phyloP scores from a whole-genome alignment of 2,888 invertebrate species.

The Pimpla rufipes region DNA sequence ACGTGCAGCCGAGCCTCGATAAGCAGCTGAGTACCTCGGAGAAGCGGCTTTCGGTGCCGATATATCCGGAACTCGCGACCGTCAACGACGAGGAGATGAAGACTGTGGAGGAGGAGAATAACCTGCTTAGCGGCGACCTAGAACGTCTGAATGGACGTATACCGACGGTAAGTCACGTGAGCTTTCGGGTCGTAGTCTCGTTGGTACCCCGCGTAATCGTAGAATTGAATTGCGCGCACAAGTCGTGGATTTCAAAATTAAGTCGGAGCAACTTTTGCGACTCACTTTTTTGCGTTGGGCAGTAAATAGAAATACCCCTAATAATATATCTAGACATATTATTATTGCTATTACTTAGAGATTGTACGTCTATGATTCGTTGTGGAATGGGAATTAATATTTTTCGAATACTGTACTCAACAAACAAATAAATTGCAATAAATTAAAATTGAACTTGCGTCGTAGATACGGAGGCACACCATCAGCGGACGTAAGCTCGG shows the following conservation, averaged over 20 bases:
- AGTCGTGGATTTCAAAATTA: too few relatives aligned
- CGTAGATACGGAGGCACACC: slow-evolving; percentile 86
- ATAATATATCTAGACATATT: too few relatives aligned
- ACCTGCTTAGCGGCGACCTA: slow-evolving; percentile 81
- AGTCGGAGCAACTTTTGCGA: too few relatives aligned
- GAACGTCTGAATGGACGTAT: slow-evolving; percentile 82
- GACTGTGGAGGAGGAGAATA: slow-evolving; percentile 82
- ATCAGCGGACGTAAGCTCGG: slow-evolving; percentile 86
- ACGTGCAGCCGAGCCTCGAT: slow-evolving; percentile 76
- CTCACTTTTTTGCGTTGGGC: too few relatives aligned
- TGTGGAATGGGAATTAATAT: too few relatives aligned
- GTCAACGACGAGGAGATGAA: slow-evolving; percentile 78
- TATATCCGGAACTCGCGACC: slow-evolving; percentile 80
- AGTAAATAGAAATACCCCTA: too few relatives aligned
- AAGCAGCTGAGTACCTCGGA: slow-evolving; percentile 78
- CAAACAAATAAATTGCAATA: too few relatives aligned
- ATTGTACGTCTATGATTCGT: too few relatives aligned
- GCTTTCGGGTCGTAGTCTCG: not conserved
- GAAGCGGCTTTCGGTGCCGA: slow-evolving; percentile 82
- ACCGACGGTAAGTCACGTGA: slow-evolving; percentile 77
- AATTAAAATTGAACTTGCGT: too few relatives aligned
- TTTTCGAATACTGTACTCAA: too few relatives aligned
- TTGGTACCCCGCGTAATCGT: not conserved
- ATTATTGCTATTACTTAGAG: too few relatives aligned
- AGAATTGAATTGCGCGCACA: not conserved